Percentiles rank a stretch among this genome's conserved stretches.
Evolutionary conservation across 2,888 invertebrate genomes (phyloP).

Genomic region (Marronus borbonicus): DNA sequence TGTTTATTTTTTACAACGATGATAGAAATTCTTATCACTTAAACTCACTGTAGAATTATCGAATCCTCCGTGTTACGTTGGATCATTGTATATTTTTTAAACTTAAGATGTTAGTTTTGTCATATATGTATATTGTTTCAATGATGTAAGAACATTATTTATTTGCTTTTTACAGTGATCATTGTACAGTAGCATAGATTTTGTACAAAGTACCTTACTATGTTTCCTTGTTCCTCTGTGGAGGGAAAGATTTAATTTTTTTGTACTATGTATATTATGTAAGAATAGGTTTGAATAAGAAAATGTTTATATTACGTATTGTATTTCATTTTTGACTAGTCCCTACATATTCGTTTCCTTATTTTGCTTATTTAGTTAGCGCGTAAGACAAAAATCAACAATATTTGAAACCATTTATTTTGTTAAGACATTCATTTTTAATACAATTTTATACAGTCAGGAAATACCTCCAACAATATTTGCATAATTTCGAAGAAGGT

Average conservation of each 20-base stretch:
- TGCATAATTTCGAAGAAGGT: too few relatives aligned
- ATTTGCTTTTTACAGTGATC: conserved; percentile 70
- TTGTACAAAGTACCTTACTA: conserved; percentile 68
- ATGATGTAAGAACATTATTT: conserved; percentile 68
- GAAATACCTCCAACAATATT: too few relatives aligned
- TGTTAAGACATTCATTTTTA: too few relatives aligned
- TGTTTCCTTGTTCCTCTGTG: conserved; percentile 59
- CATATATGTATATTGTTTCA: conserved; percentile 69
- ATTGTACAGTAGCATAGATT: conserved; percentile 70
- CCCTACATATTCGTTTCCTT: too few relatives aligned
- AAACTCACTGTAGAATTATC: conserved; percentile 54
- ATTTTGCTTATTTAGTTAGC: too few relatives aligned
- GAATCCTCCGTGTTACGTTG: conserved; percentile 54
- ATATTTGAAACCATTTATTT: too few relatives aligned
- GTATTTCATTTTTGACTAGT: background rate
- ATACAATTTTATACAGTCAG: too few relatives aligned
- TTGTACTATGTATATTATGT: conserved; percentile 91
- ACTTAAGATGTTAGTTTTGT: conserved; percentile 58
- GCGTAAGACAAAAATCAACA: too few relatives aligned
- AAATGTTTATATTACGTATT: conserved; percentile 70
- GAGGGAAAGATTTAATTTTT: conserved; percentile 75
- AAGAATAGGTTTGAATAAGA: conserved; percentile 82
- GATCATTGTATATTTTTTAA: conserved; percentile 59
- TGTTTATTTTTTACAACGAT: conserved; percentile 65
- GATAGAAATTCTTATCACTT: conserved; percentile 59